These are phyloP conservation scores for Polymixis lichenea DNA, from an alignment of 2,888 invertebrate species.

Conservation along the genomic window DNA sequence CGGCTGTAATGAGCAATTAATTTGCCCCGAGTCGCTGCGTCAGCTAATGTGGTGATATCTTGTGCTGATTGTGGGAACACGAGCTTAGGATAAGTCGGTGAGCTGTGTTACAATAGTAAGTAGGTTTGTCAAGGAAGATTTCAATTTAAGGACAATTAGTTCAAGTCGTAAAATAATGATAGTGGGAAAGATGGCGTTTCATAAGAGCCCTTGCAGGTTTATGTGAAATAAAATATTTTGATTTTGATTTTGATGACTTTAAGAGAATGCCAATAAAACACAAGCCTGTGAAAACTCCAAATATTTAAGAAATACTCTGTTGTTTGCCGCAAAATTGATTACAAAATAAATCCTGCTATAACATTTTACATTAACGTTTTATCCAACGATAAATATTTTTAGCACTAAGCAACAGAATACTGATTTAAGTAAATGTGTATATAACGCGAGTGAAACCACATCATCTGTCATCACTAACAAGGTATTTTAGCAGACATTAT, in stretches of 20 bases:
- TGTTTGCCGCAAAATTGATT: neutral
- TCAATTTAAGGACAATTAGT: neutral
- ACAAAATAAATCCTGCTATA: neutral
- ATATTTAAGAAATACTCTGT: neutral
- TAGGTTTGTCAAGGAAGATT: neutral
- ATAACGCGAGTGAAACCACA: constrained; percentile 30
- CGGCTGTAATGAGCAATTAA: constrained; percentile 56
- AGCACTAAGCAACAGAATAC: neutral
- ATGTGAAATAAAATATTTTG: too few relatives aligned
- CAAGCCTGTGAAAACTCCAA: neutral
- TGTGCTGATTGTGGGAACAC: constrained; percentile 12
- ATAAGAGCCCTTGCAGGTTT: too few relatives aligned
- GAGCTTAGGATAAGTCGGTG: neutral
- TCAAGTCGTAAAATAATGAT: neutral
- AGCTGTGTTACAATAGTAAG: neutral
- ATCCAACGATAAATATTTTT: neutral
- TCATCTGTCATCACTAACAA: constrained; percentile 59
- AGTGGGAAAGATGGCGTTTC: neutral
- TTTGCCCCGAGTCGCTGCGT: constrained; percentile 53
- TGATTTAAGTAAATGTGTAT: constrained; percentile 15
- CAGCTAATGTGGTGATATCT: constrained; percentile 49
- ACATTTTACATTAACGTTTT: neutral
- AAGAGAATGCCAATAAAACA: neutral
- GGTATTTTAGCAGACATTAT: constrained; percentile 49
- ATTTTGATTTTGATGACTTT: too few relatives aligned